These are phyloP conservation scores for Monoplex corrugatus DNA, from an alignment of 2,888 invertebrate species.

Conservation along the genomic window DNA sequence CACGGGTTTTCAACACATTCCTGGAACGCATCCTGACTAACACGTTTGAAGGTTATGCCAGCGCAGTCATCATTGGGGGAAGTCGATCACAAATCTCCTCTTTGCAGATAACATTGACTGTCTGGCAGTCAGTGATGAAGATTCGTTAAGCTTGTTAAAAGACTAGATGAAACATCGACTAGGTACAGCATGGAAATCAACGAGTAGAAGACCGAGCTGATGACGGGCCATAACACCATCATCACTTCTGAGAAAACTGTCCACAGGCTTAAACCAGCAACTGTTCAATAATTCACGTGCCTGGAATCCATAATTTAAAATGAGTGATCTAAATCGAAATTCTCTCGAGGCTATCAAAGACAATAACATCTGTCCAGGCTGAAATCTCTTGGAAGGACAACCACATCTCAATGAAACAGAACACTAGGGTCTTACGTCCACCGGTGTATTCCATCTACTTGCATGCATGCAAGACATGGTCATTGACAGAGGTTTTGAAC, in stretches of 20 bases:
- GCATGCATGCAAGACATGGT: neutral
- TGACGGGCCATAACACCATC: neutral
- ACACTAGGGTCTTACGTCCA: too few species aligned
- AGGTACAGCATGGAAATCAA: neutral
- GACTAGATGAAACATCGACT: neutral
- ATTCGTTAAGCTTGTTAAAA: neutral
- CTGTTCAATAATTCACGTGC: neutral
- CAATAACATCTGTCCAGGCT: neutral
- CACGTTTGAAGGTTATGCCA: neutral
- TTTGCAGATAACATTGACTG: neutral
- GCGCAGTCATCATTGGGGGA: neutral
- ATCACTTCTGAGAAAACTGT: neutral
- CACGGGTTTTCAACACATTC: neutral
- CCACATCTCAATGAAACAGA: too few species aligned
- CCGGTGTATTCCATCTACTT: too few species aligned
- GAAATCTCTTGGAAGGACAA: neutral
- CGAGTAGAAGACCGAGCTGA: neutral
- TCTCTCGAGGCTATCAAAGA: neutral
- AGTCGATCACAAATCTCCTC: neutral
- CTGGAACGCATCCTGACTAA: neutral
- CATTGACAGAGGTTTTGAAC: neutral
- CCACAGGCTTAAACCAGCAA: neutral
- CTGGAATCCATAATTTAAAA: neutral
- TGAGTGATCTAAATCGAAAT: neutral
- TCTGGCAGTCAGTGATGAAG: neutral